Base-by-base conservation (phyloP, 2,888 invertebrate species). In the Eulithis testata region DNA sequence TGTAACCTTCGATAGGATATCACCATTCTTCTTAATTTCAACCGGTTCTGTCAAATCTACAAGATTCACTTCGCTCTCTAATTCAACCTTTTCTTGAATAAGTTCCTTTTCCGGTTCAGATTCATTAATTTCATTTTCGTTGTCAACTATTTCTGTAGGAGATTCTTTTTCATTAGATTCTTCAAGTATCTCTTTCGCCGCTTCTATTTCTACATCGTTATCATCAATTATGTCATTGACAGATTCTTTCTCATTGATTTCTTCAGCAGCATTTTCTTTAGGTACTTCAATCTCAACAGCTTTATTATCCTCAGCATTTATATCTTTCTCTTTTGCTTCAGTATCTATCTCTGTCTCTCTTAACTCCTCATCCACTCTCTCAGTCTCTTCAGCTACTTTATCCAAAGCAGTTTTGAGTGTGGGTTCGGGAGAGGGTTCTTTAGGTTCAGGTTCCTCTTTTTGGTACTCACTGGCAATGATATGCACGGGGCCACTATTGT, bases 401-500 rank as follows among this genome's bases (percentile, higher is more conserved):
- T 72, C 66, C 31, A 69, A 69, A 37, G 66, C 62, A 60, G 62
- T 55, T 69, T 69, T 71, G 60, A 43, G 63, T 58, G 57, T 69
- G 37, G 61, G 59, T 66, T 75, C 76, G 27, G 67, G 72, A 9
- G 60, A 64, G 43, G 69, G 12, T 68, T 80, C 74, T 65, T 74
- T 76, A 5, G 76, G 70, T 73, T 83, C 85, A 27, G 80, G 73
- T 55, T 73, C 79, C 45, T 87, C 86, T 67, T 84, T 87, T 37
- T 77, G 78, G 70, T 89, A 90, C 76, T 91, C 91, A 69, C 87
- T 90, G 63, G 89, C 82, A 64, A 90, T 86, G 66, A 90, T 92
- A 67, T 88, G 90, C 56, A 91, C 89, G 49, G 91, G 90, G 44
- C 90, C 88, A 71, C 83, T 86, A 67, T 87, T 87, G 64, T 86